Base-by-base conservation (phyloP, 2,113 vertebrate genomes). In the Mormoops blainvillei region DNA sequence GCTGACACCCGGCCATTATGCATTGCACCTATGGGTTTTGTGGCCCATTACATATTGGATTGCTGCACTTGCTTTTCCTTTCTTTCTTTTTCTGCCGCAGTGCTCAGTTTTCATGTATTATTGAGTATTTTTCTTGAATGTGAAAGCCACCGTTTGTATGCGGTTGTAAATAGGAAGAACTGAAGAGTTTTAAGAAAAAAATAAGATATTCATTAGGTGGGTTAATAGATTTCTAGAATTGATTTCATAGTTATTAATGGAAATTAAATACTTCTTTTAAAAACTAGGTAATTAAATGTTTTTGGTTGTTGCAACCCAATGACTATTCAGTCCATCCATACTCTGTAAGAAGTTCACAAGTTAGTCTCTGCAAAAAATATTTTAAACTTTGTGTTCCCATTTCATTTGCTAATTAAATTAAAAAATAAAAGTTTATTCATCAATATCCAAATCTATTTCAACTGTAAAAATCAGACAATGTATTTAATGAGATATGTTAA, bases 51-150 rank as follows among this genome's bases (percentile, higher is more conserved):
- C 80, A 73, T 92, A 92, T 71, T 93, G 48, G 71, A 96, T 91
- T 71, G 52, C 50, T 89, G 14, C 33, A 48, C 48, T 96, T 89
- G 77, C 43, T 97, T 98, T 97, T 93, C 38, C 70, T 97, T 54
- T 97, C 18, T 58, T 65, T 61, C 16, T 48, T 43, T 74, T 50
- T 74, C 12, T 2, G 1, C 48, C 20, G 91, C 91, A 94, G 43
- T 56, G 82, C 22, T 96, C 95, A 97, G 26, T 98, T 97, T 98
- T 90, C 97, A 71, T 92, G 97, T 97, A 96, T 97, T 97, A 98
- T 95, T 97, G 88, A 97, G 97, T 97, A 97, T 97, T 91, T 45
- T 11, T 96, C 36, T 87, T 89, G 95, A 94, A 81, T 89, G 48
- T 50, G 76, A 80, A 96, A 90, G 41, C 54, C 43, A 76, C 54